phyloP scores from a whole-genome alignment of 2,797 vertebrate genomes.

The Jordanella pulchra region DNA sequence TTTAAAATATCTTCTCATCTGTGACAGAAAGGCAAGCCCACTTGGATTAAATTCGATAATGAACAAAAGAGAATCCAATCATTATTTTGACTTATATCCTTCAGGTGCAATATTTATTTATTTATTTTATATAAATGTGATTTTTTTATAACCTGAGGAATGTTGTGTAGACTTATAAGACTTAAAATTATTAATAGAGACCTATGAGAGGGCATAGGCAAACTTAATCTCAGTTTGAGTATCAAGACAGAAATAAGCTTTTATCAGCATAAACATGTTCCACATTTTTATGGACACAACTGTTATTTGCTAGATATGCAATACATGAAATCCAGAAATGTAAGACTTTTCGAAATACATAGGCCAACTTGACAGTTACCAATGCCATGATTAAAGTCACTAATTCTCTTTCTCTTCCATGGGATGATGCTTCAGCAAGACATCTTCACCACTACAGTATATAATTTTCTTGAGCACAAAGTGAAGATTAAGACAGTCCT shows the following conservation, averaged over 20 bases:
- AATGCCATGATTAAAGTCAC: neutral
- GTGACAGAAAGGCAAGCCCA: neutral
- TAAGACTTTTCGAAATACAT: neutral
- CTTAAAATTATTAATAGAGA: too few relatives aligned
- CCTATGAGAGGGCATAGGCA: neutral
- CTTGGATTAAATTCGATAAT: neutral
- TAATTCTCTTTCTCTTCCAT: too few relatives aligned
- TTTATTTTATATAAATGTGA: too few relatives aligned
- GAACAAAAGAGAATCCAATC: neutral
- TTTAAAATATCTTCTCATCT: neutral
- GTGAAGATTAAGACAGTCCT: too few relatives aligned
- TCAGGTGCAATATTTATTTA: neutral
- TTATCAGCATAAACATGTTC: conserved; percentile 53
- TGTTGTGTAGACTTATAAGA: too few relatives aligned
- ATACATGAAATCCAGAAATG: neutral
- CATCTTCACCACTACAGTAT: too few relatives aligned
- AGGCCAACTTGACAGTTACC: neutral
- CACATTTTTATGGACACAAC: too few relatives aligned
- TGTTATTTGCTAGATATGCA: neutral
- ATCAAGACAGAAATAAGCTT: conserved; percentile 63
- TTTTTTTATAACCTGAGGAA: too few relatives aligned
- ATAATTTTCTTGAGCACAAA: too few relatives aligned
- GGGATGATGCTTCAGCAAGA: too few relatives aligned
- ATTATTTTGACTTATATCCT: neutral
- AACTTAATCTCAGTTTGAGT: conserved; percentile 61